These are phyloP conservation scores for Nycticorax nycticorax DNA, from an alignment of 2,113 vertebrate genomes.

Conservation along the genomic window DNA sequence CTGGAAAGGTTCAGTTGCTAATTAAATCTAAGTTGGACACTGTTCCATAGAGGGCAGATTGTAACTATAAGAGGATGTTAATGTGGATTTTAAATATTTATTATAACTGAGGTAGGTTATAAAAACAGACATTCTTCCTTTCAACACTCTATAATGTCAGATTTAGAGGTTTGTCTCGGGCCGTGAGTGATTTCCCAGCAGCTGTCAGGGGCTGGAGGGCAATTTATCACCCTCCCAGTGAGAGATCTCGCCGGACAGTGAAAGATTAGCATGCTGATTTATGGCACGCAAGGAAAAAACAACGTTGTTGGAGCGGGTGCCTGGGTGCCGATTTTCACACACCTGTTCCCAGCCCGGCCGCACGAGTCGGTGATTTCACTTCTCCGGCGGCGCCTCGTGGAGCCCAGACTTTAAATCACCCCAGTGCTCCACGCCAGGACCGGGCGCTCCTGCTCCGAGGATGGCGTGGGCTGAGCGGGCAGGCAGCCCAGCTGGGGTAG, in stretches of 20 bases:
- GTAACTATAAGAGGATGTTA: slow-evolving; percentile 79
- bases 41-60: slow-evolving; percentile 79
- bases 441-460: fast-evolving
- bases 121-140: slow-evolving; percentile 97
- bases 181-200: slow-evolving; percentile 89
- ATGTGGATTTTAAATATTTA: slow-evolving; percentile 87
- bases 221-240: slow-evolving; percentile 77
- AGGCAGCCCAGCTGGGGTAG: neutral
- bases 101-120: slow-evolving; percentile 94
- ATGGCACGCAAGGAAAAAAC: slow-evolving; percentile 69
- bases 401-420: neutral
- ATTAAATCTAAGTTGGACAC: slow-evolving; percentile 82
- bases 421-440: fast-evolving
- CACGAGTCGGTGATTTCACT: neutral
- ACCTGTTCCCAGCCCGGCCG: slow-evolving; percentile 76
- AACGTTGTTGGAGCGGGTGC: slow-evolving; percentile 57
- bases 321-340: slow-evolving; percentile 65
- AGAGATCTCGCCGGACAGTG: slow-evolving; percentile 78
- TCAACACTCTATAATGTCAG: slow-evolving; percentile 96
- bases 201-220: slow-evolving; percentile 82
- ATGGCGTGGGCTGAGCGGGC: neutral
- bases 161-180: slow-evolving; percentile 91
- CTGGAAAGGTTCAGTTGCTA: slow-evolving; percentile 73
- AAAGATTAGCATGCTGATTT: slow-evolving; percentile 82
- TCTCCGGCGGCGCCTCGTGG: neutral